Conservation (phyloP, 2,888 invertebrate species). For the Epinotia brunnichana region DNA sequence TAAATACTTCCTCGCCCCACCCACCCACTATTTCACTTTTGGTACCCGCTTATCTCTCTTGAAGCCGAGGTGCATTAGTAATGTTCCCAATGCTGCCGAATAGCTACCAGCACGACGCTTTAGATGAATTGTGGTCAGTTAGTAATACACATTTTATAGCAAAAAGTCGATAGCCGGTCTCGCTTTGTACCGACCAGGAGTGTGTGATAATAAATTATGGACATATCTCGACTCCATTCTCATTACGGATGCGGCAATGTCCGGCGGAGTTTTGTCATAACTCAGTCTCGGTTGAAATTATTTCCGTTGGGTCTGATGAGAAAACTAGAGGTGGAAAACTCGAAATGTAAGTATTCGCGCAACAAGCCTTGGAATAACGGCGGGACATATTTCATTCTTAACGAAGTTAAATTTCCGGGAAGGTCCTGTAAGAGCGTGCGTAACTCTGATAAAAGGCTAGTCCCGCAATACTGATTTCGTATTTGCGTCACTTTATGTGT, state of each 20-base stretch:
- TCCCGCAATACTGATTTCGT: constrained; percentile 69
- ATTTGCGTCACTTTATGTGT: constrained; percentile 55
- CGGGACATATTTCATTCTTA: constrained; percentile 83
- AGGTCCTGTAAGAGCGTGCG: constrained; percentile 79
- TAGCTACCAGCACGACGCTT: constrained; percentile 29
- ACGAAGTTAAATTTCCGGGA: constrained; percentile 83
- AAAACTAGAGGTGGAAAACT: constrained; percentile 82
- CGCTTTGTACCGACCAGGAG: constrained; percentile 61
- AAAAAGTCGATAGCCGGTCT: constrained; percentile 66
- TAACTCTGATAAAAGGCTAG: constrained; percentile 80
- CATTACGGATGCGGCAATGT: constrained; percentile 83
- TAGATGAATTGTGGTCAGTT: constrained; percentile 47
- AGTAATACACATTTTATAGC: constrained; percentile 52
- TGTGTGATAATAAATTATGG: constrained; percentile 79
- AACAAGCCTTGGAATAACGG: constrained; percentile 82
- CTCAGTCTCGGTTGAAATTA: constrained; percentile 83
- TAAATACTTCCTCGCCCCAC: constrained; percentile 74
- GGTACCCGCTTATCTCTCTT: constrained; percentile 64
- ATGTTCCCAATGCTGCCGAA: constrained; percentile 52
- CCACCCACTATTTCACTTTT: constrained; percentile 74
- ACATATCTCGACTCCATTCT: constrained; percentile 81
- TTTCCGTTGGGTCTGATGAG: constrained; percentile 83
- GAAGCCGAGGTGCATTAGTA: constrained; percentile 55
- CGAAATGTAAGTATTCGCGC: constrained; percentile 80
- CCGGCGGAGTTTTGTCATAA: constrained; percentile 83